These are phyloP conservation scores for Gortyna flavago DNA, from an alignment of 2,888 invertebrate genomes.

Conservation along the genomic window DNA sequence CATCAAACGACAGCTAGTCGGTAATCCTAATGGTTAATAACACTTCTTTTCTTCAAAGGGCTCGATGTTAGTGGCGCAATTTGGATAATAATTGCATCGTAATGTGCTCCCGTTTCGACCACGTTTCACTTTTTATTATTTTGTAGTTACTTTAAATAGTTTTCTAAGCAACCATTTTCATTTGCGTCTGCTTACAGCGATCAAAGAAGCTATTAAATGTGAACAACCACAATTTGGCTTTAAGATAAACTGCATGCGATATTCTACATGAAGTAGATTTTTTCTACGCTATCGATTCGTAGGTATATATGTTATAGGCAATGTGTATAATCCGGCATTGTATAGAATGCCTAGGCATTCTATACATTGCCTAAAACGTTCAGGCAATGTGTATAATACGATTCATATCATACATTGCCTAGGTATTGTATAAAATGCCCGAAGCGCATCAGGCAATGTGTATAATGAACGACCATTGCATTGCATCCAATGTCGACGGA, in stretches of 20 bases:
- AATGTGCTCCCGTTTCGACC: constrained; percentile 49
- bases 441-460: no score
- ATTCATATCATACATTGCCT: no score
- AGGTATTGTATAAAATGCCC: no score
- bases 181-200: constrained; percentile 14
- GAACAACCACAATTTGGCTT: constrained; percentile 27
- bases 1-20: constrained; percentile 76
- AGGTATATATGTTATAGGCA: no score
- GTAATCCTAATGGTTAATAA: constrained; percentile 74
- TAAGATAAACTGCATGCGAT: constrained; percentile 32
- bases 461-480: no score
- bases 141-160: constrained; percentile 19
- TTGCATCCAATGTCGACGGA: no score
- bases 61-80: constrained; percentile 72
- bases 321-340: no score
- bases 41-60: constrained; percentile 76
- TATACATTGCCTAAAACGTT: no score
- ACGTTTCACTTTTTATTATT: constrained; percentile 36
- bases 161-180: constrained; percentile 27
- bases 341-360: no score
- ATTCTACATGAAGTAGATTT: constrained; percentile 16
- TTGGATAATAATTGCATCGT: constrained; percentile 62
- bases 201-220: constrained; percentile 31
- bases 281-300: constrained; percentile 3
- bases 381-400: no score